Conservation (phyloP, 2,888 invertebrate genomes). For the Folsomia candida region DNA sequence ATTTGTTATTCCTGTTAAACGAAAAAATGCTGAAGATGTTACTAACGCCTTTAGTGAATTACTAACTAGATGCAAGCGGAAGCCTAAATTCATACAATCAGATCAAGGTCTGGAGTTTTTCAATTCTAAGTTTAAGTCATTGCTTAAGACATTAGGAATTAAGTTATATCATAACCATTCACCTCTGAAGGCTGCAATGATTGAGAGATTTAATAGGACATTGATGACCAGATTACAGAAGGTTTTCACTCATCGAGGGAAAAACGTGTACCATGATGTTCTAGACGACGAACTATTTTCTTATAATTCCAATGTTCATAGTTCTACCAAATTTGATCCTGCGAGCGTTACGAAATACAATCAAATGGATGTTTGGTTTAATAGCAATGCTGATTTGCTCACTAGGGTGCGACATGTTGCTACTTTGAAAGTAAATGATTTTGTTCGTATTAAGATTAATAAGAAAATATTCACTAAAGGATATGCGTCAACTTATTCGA, state of each 20-base stretch:
- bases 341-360: background rate
- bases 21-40: background rate
- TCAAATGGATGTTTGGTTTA: slow-evolving; percentile 44
- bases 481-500: background rate
- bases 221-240: too few relatives aligned
- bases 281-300: background rate
- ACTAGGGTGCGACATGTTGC: slow-evolving; percentile 1
- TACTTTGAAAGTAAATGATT: slow-evolving; percentile 16
- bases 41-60: background rate
- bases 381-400: slow-evolving; percentile 52
- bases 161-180: too few relatives aligned
- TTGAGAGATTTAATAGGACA: background rate
- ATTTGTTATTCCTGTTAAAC: background rate
- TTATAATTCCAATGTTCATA: background rate
- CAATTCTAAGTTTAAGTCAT: background rate
- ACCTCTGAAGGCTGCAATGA: slow-evolving; percentile 2
- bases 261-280: slow-evolving; percentile 8
- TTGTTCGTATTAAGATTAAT: too few relatives aligned
- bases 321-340: slow-evolving; percentile 10
- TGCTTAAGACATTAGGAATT: slow-evolving; percentile 4
- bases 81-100: slow-evolving; percentile 11
- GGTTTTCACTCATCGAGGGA: background rate
- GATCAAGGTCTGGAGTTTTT: background rate
- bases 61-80: slow-evolving; percentile 2
- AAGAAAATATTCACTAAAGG: slow-evolving; percentile 14